phyloP scores from a whole-genome alignment of 2,113 vertebrate genomes.

The Panthera leo region DNA sequence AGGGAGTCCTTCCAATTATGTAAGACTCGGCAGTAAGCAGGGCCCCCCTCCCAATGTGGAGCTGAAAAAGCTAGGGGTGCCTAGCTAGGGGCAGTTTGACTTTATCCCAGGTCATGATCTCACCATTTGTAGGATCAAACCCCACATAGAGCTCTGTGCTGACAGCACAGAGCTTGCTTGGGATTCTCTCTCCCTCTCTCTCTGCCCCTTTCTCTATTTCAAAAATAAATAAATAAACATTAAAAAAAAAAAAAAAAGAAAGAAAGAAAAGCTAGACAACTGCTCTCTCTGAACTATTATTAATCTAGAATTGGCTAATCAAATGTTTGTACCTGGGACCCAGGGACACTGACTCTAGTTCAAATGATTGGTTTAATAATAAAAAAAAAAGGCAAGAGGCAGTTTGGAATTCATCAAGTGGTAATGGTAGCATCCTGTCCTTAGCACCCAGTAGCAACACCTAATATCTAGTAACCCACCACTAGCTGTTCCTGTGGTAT shows the following conservation, averaged over 20 bases:
- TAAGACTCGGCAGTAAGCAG: not conserved
- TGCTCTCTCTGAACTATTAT: not conserved
- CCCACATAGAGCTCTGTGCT: too few relatives aligned
- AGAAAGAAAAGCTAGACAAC: not conserved
- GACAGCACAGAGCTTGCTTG: too few relatives aligned
- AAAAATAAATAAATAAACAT: too few relatives aligned
- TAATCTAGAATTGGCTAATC: not conserved
- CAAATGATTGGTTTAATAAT: not conserved
- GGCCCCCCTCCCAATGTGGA: not conserved
- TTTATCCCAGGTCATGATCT: too few relatives aligned
- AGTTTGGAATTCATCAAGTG: not conserved
- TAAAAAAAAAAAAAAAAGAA: too few relatives aligned
- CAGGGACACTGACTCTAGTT: not conserved
- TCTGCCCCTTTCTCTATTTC: too few relatives aligned
- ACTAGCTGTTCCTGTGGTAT: not conserved
- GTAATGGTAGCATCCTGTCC: not conserved
- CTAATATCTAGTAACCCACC: not conserved
- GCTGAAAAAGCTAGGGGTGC: not conserved
- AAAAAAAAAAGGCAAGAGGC: not conserved
- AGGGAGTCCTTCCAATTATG: not conserved
- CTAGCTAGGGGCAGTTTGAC: too few relatives aligned
- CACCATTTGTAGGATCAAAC: too few relatives aligned
- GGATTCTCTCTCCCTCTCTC: too few relatives aligned
- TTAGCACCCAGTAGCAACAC: not conserved
- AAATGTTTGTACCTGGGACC: not conserved